Percentiles rank a stretch among this genome's conserved stretches.
These are phyloP conservation scores for Silurus asotus DNA, from an alignment of 2,113 vertebrate genomes.

Conservation along the genomic window DNA sequence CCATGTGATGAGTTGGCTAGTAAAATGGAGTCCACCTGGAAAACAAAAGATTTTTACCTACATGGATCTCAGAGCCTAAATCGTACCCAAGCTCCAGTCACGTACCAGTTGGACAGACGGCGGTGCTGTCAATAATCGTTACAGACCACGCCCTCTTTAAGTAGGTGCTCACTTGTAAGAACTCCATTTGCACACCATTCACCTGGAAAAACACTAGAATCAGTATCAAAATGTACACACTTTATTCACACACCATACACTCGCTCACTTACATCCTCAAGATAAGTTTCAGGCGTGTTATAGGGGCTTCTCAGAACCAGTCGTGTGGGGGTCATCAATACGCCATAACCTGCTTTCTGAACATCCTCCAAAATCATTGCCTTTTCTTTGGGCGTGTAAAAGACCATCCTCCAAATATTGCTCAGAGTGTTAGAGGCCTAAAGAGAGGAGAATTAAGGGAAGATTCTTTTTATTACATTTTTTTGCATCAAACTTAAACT, in stretches of 20 bases:
- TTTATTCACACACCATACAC: background rate
- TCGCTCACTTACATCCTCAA: constrained; percentile 63
- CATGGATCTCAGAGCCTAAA: background rate
- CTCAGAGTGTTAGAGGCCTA: background rate
- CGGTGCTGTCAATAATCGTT: constrained; percentile 64
- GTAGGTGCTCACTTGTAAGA: constrained; percentile 73
- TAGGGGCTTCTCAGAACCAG: constrained; percentile 68
- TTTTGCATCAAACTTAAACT: too few species aligned
- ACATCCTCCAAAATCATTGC: constrained; percentile 64
- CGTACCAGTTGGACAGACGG: constrained; percentile 60
- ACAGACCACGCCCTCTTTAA: constrained; percentile 69
- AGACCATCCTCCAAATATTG: constrained; percentile 72
- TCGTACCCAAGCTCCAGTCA: too few species aligned
- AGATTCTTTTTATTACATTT: too few species aligned
- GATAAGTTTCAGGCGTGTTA: constrained; percentile 64
- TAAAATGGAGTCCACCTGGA: constrained; percentile 72
- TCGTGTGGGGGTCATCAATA: constrained; percentile 55
- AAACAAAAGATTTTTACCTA: background rate
- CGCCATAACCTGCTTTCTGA: constrained; percentile 63
- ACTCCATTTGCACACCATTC: constrained; percentile 72
- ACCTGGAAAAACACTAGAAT: constrained; percentile 60
- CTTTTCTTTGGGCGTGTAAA: constrained; percentile 65
- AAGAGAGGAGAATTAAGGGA: background rate
- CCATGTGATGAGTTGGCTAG: constrained; percentile 72
- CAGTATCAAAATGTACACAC: too few species aligned